Percentiles rank a stretch among this genome's conserved stretches.
These are phyloP conservation scores for Tenthredo distinguenda DNA, from an alignment of 2,888 invertebrate genomes.

Conservation along the genomic window DNA sequence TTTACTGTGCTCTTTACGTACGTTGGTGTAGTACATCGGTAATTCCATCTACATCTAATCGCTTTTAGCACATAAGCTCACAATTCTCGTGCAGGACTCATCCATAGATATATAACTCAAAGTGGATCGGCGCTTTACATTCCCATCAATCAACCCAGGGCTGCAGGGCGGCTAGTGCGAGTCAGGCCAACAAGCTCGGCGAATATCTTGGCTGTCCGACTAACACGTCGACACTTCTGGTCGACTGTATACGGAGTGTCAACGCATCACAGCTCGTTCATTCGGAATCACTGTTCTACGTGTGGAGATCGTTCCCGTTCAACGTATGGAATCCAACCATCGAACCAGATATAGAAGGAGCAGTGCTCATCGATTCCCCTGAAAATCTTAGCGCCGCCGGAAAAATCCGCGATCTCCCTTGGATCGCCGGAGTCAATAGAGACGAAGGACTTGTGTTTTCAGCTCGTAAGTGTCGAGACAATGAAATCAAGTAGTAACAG, in stretches of 20 bases:
- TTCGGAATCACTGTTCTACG: background rate
- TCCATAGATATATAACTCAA: slow-evolving; percentile 26
- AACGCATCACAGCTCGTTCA: slow-evolving; percentile 8
- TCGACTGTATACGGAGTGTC: background rate
- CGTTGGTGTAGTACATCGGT: too few relatives aligned
- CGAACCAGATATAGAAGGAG: slow-evolving; percentile 32
- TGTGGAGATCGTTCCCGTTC: background rate
- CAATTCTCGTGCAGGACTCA: background rate
- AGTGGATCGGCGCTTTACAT: background rate
- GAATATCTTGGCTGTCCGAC: slow-evolving; percentile 3
- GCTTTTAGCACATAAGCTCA: too few relatives aligned
- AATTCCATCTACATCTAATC: too few relatives aligned
- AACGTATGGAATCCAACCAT: background rate
- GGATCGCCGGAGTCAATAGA: background rate
- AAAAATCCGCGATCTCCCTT: slow-evolving; percentile 12
- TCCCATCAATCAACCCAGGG: background rate
- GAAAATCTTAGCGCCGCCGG: background rate
- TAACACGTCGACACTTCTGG: background rate
- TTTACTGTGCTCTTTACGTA: too few relatives aligned
- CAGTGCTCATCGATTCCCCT: background rate
- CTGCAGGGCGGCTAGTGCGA: background rate
- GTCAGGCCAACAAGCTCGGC: background rate
- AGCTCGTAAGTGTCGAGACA: background rate
- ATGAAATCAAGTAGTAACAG: background rate
- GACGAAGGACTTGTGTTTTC: background rate